Base-by-base conservation (phyloP, 2,888 invertebrate species). In the Brachynemurus nebulosus region DNA sequence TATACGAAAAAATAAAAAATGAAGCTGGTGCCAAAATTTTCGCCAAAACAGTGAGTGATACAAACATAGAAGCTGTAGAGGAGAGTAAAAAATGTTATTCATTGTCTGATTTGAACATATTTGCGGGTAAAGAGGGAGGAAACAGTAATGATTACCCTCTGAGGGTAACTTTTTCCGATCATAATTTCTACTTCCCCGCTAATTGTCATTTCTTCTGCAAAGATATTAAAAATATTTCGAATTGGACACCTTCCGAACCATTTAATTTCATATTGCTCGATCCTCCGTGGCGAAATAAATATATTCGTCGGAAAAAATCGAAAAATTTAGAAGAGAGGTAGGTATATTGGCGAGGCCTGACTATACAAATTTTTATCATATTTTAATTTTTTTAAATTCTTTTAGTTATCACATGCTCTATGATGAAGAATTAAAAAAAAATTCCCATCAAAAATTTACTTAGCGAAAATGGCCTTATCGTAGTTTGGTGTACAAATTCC, bases 261-360 rank as follows among this genome's bases (percentile, higher is more conserved):
- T 95, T 74, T 69, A 86, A 93, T 62, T 67, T 92, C 42, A 72
- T 97, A 41, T 65, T 95, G 14, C 68, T 93, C 52, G 97, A 97
- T 68, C 96, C 96, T 23, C 95, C 96, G 0, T 97, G 96, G 96
- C 80, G 82, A 71, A 96, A 96, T 61, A 92, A 91, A 64, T 93
- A 88, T 50, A 89, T 95, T 38, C 76, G 89, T 55, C 74, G 96
- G 48, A 70, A 83, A 57, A 83, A 80, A 57, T 68, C 67, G 52
- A 72, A 71, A 45, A 71, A 71, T 59, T 57, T 63, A 42, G 71
- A 76, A 47, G 65, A 79, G 51, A 78, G 80, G 71, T 83, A 69
- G 52, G 36, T 23, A 46, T 40, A 37, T 37, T 43, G 37, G 42
- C 45, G 23, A 45, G 44, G 17, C 42, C 14, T 45, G 33, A 47